phyloP scores from a whole-genome alignment of 1,140 invertebrate species.

The Hycleus cichorii region DNA sequence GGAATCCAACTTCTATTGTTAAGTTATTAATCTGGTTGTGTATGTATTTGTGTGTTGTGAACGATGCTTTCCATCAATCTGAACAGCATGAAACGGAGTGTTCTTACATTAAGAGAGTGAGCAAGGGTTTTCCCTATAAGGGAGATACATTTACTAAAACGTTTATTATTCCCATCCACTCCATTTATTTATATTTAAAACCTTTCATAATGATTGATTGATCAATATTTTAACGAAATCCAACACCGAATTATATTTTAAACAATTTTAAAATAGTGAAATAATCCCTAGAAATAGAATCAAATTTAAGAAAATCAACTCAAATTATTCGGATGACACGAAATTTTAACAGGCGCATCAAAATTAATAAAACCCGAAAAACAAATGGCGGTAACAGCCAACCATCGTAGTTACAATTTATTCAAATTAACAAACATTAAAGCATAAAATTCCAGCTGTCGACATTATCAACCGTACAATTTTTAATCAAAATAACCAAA shows the following conservation, averaged over 20 bases:
- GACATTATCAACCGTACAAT: constrained; percentile 10
- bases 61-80: constrained; percentile 25
- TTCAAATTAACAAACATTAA: constrained; percentile 7
- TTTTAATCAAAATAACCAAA: not conserved
- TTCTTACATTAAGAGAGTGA: constrained; percentile 25
- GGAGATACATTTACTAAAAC: constrained; percentile 12
- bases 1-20: constrained; percentile 32
- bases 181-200: constrained; percentile 17
- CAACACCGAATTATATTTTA: not conserved
- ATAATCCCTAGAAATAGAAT: no score
- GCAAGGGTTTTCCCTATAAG: constrained; percentile 12
- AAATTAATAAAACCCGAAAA: not conserved
- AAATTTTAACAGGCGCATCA: no score
- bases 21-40: constrained; percentile 31
- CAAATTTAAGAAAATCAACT: not conserved
- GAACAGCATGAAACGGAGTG: constrained; percentile 28
- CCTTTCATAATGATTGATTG: constrained; percentile 11
- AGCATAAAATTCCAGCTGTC: constrained; percentile 9
- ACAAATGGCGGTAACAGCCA: not conserved
- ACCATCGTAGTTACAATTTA: not conserved
- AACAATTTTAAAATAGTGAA: not conserved
- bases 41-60: constrained; percentile 2
- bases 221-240: not conserved
- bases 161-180: constrained; percentile 11
- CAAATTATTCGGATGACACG: not conserved